Conservation (phyloP, 23 tunicate genomes). For the Styela plicata region DNA sequence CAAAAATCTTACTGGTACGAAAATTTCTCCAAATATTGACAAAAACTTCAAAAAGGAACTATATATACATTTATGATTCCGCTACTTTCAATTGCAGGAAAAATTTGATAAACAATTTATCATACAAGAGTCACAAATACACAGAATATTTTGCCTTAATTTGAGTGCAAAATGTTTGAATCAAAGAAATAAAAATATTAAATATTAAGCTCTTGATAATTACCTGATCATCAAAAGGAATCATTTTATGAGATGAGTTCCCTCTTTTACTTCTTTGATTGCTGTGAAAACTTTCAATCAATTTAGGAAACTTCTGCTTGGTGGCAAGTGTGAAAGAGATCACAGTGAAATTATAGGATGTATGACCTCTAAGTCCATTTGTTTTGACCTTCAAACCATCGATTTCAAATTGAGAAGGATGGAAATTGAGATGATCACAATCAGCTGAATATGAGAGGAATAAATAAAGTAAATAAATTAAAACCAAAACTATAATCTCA, state of each 20-base stretch:
- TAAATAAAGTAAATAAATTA: neutral
- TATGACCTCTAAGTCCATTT: constrained; percentile 35
- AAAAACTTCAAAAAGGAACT: too few species aligned
- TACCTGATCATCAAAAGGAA: neutral
- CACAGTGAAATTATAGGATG: constrained; percentile 48
- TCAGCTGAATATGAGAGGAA: neutral
- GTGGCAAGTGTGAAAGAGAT: constrained; percentile 39
- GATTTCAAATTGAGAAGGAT: constrained; percentile 23
- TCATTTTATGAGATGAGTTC: neutral
- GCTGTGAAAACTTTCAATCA: neutral
- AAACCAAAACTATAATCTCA: neutral
- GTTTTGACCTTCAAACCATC: constrained; percentile 4
- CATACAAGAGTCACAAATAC: too few species aligned
- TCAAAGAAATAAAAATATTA: too few species aligned
- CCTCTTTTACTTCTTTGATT: neutral
- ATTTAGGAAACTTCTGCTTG: constrained; percentile 9
- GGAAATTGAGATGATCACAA: constrained; percentile 30
- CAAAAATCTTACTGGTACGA: neutral
- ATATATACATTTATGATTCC: too few species aligned
- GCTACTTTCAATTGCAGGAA: too few species aligned
- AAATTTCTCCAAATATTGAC: neutral
- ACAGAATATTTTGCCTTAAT: too few species aligned
- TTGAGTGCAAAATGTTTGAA: too few species aligned
- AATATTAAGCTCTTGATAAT: too few species aligned
- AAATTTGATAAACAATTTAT: too few species aligned